Evolutionary conservation across 2,113 vertebrate genomes (phyloP), one percentile per base, ranked within the genome.

Genomic region (Crotalus tigris): DNA sequence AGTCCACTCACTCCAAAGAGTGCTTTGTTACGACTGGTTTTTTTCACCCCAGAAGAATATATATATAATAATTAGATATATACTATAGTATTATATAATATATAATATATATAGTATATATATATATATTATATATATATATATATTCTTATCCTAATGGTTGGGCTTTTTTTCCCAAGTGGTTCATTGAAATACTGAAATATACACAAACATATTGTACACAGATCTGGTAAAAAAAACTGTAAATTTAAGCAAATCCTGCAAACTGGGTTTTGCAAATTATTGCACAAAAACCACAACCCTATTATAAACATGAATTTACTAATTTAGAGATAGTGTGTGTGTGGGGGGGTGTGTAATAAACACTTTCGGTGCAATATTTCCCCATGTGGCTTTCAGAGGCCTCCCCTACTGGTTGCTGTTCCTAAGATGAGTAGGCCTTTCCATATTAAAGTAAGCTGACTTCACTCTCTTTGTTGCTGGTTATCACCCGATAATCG

Each of bases 341-440:
- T 33, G 69, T n/a, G 17, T 51, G 69, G 5, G 17, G 55, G 55
- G 4, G 55, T 5, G 19, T 5, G 19, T 51, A 51, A 51, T 51
- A 51, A 51, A 53, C 21, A 11, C 51, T 75, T 75, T 33, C 29
- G 5, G n/a, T 81, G n/a, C 15, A 39, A 39, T 21, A 17, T 81
- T 15, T 81, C 15, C 7, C 3, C 26, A 15, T 15, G 29, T 6
- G 64, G 75, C 21, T 26, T 86, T 15, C 0, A 46, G 21, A 49
- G 88, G 92, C 87, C 86, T 10, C 5, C 57, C n/a, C 9, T 55
- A 75, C 64, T 8, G 0, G 17, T 75, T 75, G 29, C 92, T 29
- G 33, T 21, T 89, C 15, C 24, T 75, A 81, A 81, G 17, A 92
- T 57, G 12, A 23, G 88, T 92, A 92, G 92, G 92, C 88, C 92